A percentile compares a stretch with the other conserved stretches of the same genome.
phyloP scores from a whole-genome alignment of 2,888 invertebrate genomes.

The Piscicola geometra region DNA sequence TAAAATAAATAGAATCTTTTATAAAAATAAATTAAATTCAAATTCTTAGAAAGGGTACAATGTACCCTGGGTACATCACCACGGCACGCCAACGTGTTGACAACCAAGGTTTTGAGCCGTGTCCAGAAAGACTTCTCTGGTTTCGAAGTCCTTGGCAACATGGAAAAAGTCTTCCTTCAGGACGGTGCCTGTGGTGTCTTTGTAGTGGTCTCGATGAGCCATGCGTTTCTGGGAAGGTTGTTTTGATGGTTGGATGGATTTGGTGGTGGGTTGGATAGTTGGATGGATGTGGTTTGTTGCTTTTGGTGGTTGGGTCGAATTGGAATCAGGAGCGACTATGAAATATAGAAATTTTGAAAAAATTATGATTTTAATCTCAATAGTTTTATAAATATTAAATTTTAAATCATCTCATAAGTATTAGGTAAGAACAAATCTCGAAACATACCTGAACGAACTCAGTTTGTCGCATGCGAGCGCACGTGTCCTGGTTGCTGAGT shows the following conservation, averaged over 20 bases:
- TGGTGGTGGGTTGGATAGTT: background rate
- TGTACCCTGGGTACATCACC: too few species aligned
- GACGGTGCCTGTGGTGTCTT: constrained; percentile 52
- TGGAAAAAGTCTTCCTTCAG: constrained; percentile 51
- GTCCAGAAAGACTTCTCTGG: constrained; percentile 45
- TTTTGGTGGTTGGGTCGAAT: too few species aligned
- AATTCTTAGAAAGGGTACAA: too few species aligned
- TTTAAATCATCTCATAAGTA: too few species aligned
- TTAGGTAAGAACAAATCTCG: too few species aligned
- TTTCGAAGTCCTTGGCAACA: constrained; percentile 46
- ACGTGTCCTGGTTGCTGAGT: background rate
- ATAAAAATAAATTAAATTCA: too few species aligned
- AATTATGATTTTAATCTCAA: too few species aligned
- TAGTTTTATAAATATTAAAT: too few species aligned
- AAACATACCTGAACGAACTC: background rate
- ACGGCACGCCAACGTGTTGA: background rate
- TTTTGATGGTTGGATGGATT: background rate
- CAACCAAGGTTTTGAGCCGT: background rate
- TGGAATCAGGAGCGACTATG: too few species aligned
- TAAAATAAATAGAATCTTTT: too few species aligned
- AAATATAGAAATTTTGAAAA: too few species aligned
- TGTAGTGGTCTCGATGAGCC: constrained; percentile 53
- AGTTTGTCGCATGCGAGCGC: background rate
- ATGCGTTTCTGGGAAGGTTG: constrained; percentile 48
- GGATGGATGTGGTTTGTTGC: background rate